Percentiles rank a stretch among this genome's conserved stretches.
Evolutionary conservation across 1,140 invertebrate genomes (phyloP).

Genomic region (Bombus picipes): DNA sequence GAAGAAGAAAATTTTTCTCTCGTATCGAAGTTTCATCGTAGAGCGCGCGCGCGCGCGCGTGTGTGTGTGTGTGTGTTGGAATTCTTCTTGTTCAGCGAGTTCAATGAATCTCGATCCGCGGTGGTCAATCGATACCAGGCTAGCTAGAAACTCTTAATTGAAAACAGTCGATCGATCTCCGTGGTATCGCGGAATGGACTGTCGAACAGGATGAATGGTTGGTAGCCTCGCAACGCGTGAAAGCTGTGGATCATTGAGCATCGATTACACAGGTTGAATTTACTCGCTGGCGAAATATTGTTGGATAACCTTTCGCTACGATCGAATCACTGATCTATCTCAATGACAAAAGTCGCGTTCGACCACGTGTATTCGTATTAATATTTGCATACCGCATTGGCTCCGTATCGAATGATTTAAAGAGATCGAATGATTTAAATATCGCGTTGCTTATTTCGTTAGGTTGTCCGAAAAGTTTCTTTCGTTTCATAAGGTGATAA

Average conservation of each 20-base stretch:
- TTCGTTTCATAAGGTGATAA: too few species aligned
- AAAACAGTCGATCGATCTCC: constrained; percentile 34
- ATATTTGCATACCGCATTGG: too few species aligned
- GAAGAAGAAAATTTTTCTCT: background rate
- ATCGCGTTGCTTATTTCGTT: too few species aligned
- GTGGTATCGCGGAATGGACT: background rate
- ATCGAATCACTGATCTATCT: background rate
- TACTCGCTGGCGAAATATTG: background rate
- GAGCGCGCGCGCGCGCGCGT: too few species aligned
- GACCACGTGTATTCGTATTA: too few species aligned
- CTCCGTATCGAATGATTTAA: too few species aligned
- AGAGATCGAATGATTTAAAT: too few species aligned
- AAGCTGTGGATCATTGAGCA: background rate
- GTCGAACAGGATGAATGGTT: constrained; percentile 34
- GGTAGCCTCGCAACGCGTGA: background rate
- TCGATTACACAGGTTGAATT: too few species aligned
- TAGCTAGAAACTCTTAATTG: constrained; percentile 32
- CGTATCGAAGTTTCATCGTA: background rate
- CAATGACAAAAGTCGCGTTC: background rate
- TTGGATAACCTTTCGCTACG: background rate
- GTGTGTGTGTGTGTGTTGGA: background rate
- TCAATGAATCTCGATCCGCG: constrained; percentile 22
- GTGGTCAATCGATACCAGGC: constrained; percentile 3
- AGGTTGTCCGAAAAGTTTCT: too few species aligned
- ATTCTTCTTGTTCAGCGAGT: constrained; percentile 16